Evolutionary conservation across 2,888 invertebrate species (phyloP).

Genomic region (Metallyticus violacea): DNA sequence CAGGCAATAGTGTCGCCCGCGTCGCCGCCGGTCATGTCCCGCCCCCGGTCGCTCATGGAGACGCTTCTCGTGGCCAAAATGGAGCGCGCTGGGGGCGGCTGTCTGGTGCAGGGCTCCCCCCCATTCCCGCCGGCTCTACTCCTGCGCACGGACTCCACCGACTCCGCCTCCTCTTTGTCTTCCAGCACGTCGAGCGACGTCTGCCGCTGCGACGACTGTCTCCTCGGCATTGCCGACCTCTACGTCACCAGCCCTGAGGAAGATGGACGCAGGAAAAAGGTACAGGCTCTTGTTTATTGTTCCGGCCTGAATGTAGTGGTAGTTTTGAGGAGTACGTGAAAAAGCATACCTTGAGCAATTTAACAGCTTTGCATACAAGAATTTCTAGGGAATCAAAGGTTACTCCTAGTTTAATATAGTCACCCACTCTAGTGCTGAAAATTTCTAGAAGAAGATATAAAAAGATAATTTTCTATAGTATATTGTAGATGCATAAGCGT

Average conservation of each 20-base stretch:
- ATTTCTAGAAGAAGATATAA: too few relatives aligned
- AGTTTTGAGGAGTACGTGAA: too few relatives aligned
- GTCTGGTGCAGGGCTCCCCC: not conserved
- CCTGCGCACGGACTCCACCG: constrained; percentile 72
- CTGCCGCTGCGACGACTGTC: constrained; percentile 79
- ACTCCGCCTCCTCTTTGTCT: constrained; percentile 56
- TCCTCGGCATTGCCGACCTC: constrained; percentile 76
- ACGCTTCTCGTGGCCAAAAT: constrained; percentile 77
- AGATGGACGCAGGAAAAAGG: constrained; percentile 41
- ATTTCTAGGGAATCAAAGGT: too few relatives aligned
- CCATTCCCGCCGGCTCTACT: constrained; percentile 44
- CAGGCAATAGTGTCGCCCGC: not conserved
- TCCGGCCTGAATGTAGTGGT: too few relatives aligned
- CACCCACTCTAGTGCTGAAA: too few relatives aligned
- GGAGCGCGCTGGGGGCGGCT: constrained; percentile 51
- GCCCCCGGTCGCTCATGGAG: constrained; percentile 78
- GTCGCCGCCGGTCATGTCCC: constrained; percentile 32
- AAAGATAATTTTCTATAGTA: too few relatives aligned
- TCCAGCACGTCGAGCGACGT: constrained; percentile 64
- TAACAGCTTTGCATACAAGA: too few relatives aligned
- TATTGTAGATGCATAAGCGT: too few relatives aligned
- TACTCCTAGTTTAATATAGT: too few relatives aligned
- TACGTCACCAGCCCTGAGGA: constrained; percentile 47
- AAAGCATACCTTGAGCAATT: too few relatives aligned
- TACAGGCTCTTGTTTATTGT: too few relatives aligned